A percentile compares a stretch with the other conserved stretches of the same genome.
Conservation (phyloP, 2,113 vertebrate species). For the Cyanocitta stelleri region DNA sequence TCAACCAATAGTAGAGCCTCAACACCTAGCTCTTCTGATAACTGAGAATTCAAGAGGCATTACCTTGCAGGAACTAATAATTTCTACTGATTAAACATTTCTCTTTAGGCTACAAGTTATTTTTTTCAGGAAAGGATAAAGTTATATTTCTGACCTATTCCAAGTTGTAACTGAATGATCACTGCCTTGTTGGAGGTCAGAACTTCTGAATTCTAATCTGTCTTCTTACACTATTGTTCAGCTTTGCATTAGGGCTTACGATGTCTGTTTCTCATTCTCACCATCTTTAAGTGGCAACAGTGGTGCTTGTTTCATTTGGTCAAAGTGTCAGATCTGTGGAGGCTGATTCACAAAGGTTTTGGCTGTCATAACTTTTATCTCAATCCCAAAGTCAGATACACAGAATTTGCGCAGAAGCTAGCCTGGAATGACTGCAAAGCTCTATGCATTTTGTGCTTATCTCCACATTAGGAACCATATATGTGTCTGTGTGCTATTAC, state of each 20-base stretch:
- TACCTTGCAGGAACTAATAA: background rate
- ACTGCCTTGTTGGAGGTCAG: background rate
- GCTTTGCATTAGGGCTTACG: rapidly evolving
- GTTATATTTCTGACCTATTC: background rate
- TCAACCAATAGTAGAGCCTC: background rate
- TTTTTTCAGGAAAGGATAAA: background rate
- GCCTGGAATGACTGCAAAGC: background rate
- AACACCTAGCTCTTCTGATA: background rate
- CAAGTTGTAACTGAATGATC: background rate
- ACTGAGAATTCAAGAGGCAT: background rate
- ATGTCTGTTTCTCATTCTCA: background rate
- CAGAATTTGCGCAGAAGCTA: background rate
- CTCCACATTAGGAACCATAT: background rate
- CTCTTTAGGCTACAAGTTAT: background rate
- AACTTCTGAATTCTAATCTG: background rate
- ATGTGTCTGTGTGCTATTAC: background rate
- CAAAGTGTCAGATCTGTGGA: background rate
- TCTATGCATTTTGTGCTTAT: background rate
- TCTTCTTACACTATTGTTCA: background rate
- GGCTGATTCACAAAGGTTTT: background rate
- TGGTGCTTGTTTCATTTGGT: background rate
- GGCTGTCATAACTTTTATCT: background rate
- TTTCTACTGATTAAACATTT: background rate
- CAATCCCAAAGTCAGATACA: background rate
- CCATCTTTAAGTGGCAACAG: background rate